Conservation (phyloP, 2,113 vertebrate species). For the Antennarius striatus region DNA sequence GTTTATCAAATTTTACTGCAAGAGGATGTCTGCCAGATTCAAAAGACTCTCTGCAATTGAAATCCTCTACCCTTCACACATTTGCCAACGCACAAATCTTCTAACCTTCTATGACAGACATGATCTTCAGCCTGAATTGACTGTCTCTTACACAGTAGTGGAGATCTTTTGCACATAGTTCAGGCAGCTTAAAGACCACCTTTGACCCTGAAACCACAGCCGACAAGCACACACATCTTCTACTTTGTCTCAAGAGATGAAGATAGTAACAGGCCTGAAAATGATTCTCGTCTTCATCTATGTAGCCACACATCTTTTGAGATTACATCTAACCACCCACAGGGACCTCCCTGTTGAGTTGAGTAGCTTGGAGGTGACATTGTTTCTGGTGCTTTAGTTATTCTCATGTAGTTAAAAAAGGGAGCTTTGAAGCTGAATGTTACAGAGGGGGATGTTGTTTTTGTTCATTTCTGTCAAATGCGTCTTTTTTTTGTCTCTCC, state of each 20-base stretch:
- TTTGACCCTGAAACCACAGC: slow-evolving; percentile 53
- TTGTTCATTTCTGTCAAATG: slow-evolving; percentile 77
- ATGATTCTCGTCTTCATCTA: slow-evolving; percentile 36
- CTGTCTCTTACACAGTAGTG: slow-evolving; percentile 26
- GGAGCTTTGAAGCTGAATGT: slow-evolving; percentile 74
- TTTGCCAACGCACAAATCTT: slow-evolving; percentile 46
- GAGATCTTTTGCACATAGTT: slow-evolving; percentile 89
- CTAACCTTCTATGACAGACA: slow-evolving; percentile 15
- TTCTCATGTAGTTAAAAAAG: slow-evolving; percentile 36
- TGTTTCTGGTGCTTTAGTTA: slow-evolving; percentile 65
- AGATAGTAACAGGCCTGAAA: slow-evolving; percentile 23
- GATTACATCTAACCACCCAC: slow-evolving; percentile 16
- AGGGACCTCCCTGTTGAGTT: slow-evolving; percentile 20
- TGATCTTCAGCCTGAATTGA: slow-evolving; percentile 26
- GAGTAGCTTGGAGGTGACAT: slow-evolving; percentile 42
- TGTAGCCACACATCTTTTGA: slow-evolving; percentile 34
- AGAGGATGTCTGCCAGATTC: slow-evolving; percentile 28
- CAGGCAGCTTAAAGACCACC: slow-evolving; percentile 86
- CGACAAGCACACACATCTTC: slow-evolving; percentile 52
- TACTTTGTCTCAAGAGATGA: slow-evolving; percentile 31
- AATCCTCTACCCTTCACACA: slow-evolving; percentile 28
- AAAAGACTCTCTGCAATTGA: slow-evolving; percentile 15
- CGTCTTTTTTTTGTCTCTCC: slow-evolving; percentile 84
- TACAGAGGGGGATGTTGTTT: slow-evolving; percentile 64
- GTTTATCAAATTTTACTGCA: slow-evolving; percentile 17